Evolutionary conservation across 2,888 invertebrate species (phyloP), one percentile per base, ranked within the genome.

Genomic region (Kuschelorhynchus macadamiae): DNA sequence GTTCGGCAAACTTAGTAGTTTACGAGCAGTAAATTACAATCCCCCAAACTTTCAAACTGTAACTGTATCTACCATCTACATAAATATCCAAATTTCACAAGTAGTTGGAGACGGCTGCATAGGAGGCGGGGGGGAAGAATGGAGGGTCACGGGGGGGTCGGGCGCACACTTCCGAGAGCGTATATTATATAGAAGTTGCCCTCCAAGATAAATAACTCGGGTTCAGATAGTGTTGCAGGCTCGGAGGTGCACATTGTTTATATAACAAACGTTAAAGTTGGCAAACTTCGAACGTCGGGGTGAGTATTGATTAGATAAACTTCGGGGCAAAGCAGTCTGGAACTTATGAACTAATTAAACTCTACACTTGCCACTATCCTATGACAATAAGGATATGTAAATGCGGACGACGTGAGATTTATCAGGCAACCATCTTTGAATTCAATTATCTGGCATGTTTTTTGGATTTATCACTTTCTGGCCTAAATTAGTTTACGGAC

Each of bases 261-360:
- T 82, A 81, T 80, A 82, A 82, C 83, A 83, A 82, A 82, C 81
- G 80, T 79, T 81, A 79, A 81, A 81, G 81, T 82, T 81, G 75
- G 75, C 77, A 75, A 81, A 81, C 78, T 80, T 77, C 72, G 77
- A 79, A 65, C 59, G 59, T 55, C 77, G 76, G 76, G 56, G 47
- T 42, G 49, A 62, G 77, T 81, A 82, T 81, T 80, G 82, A 83
- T 83, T 81, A 79, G 81, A 81, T 82, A 82, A 82, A 82, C 79
- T 81, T 80, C 72, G 76, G n/a, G 76, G 76, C 72, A 75, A 75
- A 21, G 67, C 60, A 74, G 47, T 62, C 62, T 66, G 63, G 71
- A 71, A 83, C 82, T 83, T 82, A 82, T 81, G 79, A 83, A 83
- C 82, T 83, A 83, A 83, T 83, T 83, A 82, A 83, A 83, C 82